These are phyloP conservation scores for Hypotaenidia philippensis DNA, from an alignment of 2,797 vertebrate genomes.

Conservation along the genomic window DNA sequence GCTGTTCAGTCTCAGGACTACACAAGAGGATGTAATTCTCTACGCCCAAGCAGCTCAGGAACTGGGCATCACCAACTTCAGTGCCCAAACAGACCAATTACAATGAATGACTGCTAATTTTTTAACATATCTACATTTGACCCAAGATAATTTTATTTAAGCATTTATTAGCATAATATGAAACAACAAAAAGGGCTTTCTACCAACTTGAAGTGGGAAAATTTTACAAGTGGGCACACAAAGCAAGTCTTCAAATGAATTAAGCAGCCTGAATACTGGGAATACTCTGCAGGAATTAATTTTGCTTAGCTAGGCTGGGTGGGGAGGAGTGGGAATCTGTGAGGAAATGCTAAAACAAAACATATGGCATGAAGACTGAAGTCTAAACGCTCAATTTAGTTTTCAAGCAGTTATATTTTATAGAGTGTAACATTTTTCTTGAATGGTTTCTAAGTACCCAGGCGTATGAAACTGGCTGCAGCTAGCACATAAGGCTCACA, in stretches of 20 bases:
- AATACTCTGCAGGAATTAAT: constrained; percentile 1
- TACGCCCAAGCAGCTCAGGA: not conserved
- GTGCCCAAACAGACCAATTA: not conserved
- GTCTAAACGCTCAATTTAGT: constrained; percentile 12
- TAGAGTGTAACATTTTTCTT: constrained; percentile 15
- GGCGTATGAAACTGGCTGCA: not conserved
- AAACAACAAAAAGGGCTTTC: not conserved
- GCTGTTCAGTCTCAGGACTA: not conserved
- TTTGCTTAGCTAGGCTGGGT: not conserved
- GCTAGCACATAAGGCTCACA: not conserved
- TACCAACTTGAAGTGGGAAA: not conserved
- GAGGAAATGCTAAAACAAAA: constrained; percentile 62
- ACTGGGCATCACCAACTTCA: not conserved
- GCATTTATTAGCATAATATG: not conserved
- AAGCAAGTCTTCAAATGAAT: not conserved
- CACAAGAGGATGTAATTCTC: too few species aligned
- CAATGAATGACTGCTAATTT: not conserved
- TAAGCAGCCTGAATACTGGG: constrained; percentile 6
- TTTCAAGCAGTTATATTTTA: not conserved
- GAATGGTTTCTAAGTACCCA: constrained; percentile 32
- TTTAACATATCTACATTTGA: not conserved
- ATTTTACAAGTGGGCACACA: not conserved
- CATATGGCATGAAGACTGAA: constrained; percentile 34
- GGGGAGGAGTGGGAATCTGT: constrained; percentile 11
- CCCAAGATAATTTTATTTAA: not conserved